These are phyloP conservation scores for Pyxicephalus adspersus DNA, from an alignment of 2,113 vertebrate species.

Conservation along the genomic window DNA sequence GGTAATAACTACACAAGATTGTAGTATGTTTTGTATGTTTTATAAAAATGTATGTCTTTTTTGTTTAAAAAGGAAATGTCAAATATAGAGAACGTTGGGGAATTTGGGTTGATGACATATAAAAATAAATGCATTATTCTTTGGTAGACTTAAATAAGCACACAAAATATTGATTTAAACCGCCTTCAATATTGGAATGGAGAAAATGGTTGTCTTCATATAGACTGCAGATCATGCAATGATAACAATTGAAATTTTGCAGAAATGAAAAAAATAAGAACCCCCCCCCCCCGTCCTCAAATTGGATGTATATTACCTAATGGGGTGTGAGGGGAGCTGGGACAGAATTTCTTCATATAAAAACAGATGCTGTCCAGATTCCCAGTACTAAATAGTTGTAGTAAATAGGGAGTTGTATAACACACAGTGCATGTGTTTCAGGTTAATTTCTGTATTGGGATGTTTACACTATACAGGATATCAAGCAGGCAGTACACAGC, in stretches of 20 bases:
- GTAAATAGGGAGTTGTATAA: background rate
- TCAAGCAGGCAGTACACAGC: background rate
- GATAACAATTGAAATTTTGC: conserved; percentile 21
- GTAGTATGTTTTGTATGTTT: too few relatives aligned
- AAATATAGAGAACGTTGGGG: too few relatives aligned
- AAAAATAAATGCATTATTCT: too few relatives aligned
- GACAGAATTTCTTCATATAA: background rate
- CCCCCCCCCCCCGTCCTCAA: too few relatives aligned
- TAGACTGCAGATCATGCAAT: background rate
- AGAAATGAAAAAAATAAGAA: background rate
- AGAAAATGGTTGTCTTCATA: background rate
- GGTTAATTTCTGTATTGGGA: background rate
- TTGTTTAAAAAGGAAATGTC: too few relatives aligned
- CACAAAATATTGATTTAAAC: too few relatives aligned
- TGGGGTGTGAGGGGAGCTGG: background rate
- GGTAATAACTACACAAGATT: conserved; percentile 61
- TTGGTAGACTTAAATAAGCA: too few relatives aligned
- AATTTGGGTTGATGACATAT: too few relatives aligned
- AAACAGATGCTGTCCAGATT: conserved; percentile 9
- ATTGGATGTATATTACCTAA: conserved; percentile 42
- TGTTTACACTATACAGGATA: background rate
- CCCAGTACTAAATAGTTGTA: background rate
- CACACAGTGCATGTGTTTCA: background rate
- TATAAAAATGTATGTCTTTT: too few relatives aligned
- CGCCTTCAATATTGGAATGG: background rate